Evolutionary conservation across 2,888 invertebrate species (phyloP), one percentile per base, ranked within the genome.

Genomic region (Macrophya annulata): DNA sequence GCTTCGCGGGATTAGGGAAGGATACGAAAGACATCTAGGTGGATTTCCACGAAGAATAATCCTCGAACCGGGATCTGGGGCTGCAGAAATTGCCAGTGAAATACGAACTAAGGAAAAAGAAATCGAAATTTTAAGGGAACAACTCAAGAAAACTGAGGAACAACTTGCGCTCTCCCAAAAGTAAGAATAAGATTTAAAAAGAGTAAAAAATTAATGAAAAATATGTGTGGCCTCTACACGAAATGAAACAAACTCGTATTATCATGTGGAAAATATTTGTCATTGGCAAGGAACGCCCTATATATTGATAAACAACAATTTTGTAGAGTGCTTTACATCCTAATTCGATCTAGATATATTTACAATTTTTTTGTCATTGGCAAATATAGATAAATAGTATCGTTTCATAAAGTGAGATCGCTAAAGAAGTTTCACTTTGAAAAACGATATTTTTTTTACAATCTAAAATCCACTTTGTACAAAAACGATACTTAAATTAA

Each of bases 81-180:
- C 85, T 0, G 85, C 85, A 0, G 88, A 90, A 21, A 88, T 85
- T 65, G 87, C 85, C 8, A 89, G 90, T 15, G 91, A 93, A 77
- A 88, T 93, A 6, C 89, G 90, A 51, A 91, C 90, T 5, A 94
- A 94, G 85, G 94, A 94, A 84, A 90, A 90, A 0, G 96, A 96
- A 92, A 95, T 96, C 74, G 95, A 95, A 71, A 94, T 94, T 0
- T 92, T 97, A 48, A 94, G 95, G 77, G 94, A 94, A 83, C 95
- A 96, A 90, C 92, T 97, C 25, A 93, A 93, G 31, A 94, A 94
- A 86, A 95, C 95, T 37, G 96, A 96, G 91, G 94, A 94, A 37
- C 95, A 96, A 89, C 93, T 96, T 79, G 93, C 92, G 10, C 93
- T 94, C 71, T 95, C 95, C 0, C 95, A 96, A 89, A 94, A 94